Base-by-base conservation (phyloP, 30 jellyfish, hydroid and myxozoan genomes). In the Mastigias papua region DNA sequence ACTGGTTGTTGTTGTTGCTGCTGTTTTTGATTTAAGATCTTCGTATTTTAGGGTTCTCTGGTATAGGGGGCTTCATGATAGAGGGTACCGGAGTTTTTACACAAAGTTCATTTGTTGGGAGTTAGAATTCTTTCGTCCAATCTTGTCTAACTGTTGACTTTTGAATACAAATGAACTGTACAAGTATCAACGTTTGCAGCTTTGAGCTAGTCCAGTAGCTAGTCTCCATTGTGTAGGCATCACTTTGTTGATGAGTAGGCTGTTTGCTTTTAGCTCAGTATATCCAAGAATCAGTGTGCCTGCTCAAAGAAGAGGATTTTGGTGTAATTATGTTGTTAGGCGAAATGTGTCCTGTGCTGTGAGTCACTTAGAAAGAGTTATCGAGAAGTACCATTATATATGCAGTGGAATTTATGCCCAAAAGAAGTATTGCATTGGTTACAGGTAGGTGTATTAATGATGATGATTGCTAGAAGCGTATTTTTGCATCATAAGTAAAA, bases 251-350 rank as follows among this genome's bases (percentile, higher is more conserved):
- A 19, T 60, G 72, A n/a, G n/a, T n/a, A n/a, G n/a, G n/a, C 5
- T 28, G 3, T 3, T 69, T 3, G 34, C 16, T 70, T 69, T 51
- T 21, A 73, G 95, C 26, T 29, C 15, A 19, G 54, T 26, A 9
- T 62, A 67, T 29, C 89, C 61, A 74, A 86, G 95, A 86, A 32
- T 70, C 25, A 70, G 54, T 73, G 28, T n/a, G 20, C 91, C 82
- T 22, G 75, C 70, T 5, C 91, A 85, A 37, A 73, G 96, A 69
- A 54, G 90, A 69, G 96, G 96, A 7, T 88, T 75, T 72, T 88
- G 96, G 96, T 88, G 96, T 78, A 77, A 78, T 34, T 88, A 88
- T 67, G 61, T 88, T 51, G 96, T 88, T 0, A 78, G 51, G 33
- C 34, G 86, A 29, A 88, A 88, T 71, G 83, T 70, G 5, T 77